phyloP scores from a whole-genome alignment of 2,888 invertebrate genomes.

The Phengaris arion region DNA sequence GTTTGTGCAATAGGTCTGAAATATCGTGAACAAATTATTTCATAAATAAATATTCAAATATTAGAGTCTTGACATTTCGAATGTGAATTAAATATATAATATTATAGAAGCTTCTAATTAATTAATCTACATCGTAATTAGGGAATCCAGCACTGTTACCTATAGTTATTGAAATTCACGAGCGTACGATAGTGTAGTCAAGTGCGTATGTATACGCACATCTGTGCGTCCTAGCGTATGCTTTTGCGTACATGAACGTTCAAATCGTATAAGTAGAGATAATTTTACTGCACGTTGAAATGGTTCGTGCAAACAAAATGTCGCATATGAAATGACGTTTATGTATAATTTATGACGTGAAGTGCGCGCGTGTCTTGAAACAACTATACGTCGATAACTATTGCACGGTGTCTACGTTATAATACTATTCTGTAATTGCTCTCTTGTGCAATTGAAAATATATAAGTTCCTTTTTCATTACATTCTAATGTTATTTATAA shows the following conservation, averaged over 20 bases:
- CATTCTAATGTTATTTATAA: conserved; percentile 53
- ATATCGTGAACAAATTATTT: conserved; percentile 49
- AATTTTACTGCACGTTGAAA: conserved; percentile 2
- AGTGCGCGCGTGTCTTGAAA: conserved; percentile 16
- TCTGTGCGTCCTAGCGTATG: background rate
- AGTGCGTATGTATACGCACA: background rate
- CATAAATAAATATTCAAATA: conserved; percentile 48
- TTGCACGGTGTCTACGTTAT: conserved; percentile 59
- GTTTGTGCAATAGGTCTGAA: conserved; percentile 74
- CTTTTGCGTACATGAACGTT: conserved; percentile 3
- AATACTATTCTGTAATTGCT: conserved; percentile 58
- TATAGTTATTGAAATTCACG: conserved; percentile 44
- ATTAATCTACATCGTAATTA: conserved; percentile 69
- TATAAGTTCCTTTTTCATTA: conserved; percentile 53
- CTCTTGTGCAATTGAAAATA: conserved; percentile 53
- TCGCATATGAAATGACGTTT: background rate
- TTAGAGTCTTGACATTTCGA: conserved; percentile 53
- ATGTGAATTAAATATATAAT: conserved; percentile 58
- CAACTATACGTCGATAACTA: conserved; percentile 39
- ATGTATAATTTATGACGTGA: background rate
- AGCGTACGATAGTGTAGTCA: conserved; percentile 10
- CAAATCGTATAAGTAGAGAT: background rate
- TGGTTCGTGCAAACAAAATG: conserved; percentile 3
- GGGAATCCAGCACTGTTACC: conserved; percentile 68
- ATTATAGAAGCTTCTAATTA: conserved; percentile 70